Percentiles rank a stretch among this genome's conserved stretches.
Evolutionary conservation across 2,797 vertebrate species (phyloP).

Genomic region (Gobionotothen gibberifrons): DNA sequence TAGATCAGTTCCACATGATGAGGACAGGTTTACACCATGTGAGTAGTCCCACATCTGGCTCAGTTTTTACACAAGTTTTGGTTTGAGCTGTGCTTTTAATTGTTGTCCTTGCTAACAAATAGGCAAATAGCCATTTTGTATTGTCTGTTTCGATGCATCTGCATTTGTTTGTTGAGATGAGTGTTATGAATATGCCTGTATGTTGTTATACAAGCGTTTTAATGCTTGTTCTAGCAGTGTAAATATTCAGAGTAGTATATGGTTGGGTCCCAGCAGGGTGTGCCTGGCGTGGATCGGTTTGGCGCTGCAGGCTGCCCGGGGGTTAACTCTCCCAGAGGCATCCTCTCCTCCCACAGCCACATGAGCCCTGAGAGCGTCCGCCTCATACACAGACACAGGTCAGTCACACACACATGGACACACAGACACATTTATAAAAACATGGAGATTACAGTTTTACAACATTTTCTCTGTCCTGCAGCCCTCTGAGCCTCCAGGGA

Average conservation of each 20-base stretch:
- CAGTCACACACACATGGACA: constrained; percentile 28
- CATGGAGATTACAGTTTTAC: not conserved
- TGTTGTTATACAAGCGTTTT: not conserved
- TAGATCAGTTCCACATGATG: constrained; percentile 99
- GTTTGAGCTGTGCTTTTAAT: not conserved
- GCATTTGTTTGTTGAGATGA: not conserved
- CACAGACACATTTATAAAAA: not conserved
- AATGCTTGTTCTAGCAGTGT: constrained; percentile 56
- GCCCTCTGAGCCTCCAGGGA: constrained; percentile 93
- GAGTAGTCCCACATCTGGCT: constrained; percentile 71
- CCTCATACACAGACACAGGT: constrained; percentile 97
- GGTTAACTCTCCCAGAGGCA: constrained; percentile 89
- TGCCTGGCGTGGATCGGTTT: constrained; percentile 92
- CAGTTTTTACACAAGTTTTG: not conserved
- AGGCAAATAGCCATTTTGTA: not conserved
- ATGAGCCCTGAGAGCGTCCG: constrained; percentile 96
- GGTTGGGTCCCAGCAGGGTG: constrained; percentile 88
- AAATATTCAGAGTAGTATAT: constrained; percentile 82
- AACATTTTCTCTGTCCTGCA: constrained; percentile 68
- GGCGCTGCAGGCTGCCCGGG: constrained; percentile 89
- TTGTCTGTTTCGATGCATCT: not conserved
- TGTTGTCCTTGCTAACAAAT: not conserved
- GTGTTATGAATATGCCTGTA: not conserved
- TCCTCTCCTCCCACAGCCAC: constrained; percentile 91
- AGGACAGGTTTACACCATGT: constrained; percentile 96